phyloP scores from a whole-genome alignment of 2,888 invertebrate species.

The Andrena flavipes region DNA sequence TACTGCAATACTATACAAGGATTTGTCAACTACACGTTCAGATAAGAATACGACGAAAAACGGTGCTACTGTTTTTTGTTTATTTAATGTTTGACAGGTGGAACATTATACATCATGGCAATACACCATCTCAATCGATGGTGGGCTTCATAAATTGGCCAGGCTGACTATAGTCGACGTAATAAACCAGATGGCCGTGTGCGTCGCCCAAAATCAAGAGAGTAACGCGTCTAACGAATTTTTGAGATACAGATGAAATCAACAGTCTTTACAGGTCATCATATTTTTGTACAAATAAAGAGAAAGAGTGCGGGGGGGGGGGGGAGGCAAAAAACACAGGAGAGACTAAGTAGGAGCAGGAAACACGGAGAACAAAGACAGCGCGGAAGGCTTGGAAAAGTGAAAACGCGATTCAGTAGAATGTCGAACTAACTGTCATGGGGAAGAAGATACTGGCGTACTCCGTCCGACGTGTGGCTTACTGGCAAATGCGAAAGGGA shows the following conservation, averaged over 20 bases:
- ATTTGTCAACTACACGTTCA: too few relatives aligned
- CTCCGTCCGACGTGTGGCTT: slow-evolving; percentile 47
- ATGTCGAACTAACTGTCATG: slow-evolving; percentile 26
- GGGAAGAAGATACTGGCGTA: slow-evolving; percentile 27
- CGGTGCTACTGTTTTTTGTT: not conserved
- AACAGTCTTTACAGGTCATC: not conserved
- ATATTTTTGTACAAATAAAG: not conserved
- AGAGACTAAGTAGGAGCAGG: not conserved
- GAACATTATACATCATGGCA: not conserved
- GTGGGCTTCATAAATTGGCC: slow-evolving; percentile 1
- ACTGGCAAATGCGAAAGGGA: slow-evolving; percentile 50
- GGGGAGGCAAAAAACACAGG: not conserved
- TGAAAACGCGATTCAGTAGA: slow-evolving; percentile 45
- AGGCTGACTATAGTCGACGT: not conserved
- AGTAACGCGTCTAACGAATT: not conserved
- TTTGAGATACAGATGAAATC: slow-evolving; percentile 2
- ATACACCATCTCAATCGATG: not conserved
- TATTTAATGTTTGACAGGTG: not conserved
- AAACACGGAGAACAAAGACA: slow-evolving; percentile 33
- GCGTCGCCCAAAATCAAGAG: slow-evolving; percentile 3
- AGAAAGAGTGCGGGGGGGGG: not conserved
- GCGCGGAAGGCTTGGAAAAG: slow-evolving; percentile 30
- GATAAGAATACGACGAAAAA: not conserved
- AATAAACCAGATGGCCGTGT: slow-evolving; percentile 38
- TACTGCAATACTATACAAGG: too few relatives aligned